Evolutionary conservation across 2,888 invertebrate species (phyloP).

Genomic region (Diarsia brunnea): DNA sequence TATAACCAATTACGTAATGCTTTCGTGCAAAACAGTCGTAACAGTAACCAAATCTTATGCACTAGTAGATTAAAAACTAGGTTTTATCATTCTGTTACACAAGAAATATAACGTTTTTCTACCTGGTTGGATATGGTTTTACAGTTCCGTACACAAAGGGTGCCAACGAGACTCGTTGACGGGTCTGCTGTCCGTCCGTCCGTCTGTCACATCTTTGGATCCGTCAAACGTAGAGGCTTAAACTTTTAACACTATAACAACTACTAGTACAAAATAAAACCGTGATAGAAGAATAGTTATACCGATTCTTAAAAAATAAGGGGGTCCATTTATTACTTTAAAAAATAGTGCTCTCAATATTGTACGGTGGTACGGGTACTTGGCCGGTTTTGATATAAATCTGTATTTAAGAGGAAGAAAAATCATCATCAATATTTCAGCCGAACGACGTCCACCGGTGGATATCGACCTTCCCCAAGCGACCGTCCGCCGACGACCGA

Average conservation of each 20-base stretch:
- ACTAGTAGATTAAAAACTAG: slow-evolving; percentile 27
- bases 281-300: background rate
- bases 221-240: background rate
- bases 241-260: background rate
- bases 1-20: slow-evolving; percentile 28
- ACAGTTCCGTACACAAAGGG: background rate
- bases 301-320: background rate
- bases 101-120: slow-evolving; percentile 17
- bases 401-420: background rate
- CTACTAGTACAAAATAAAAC: background rate
- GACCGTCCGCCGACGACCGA: too few relatives aligned
- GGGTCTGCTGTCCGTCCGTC: too few relatives aligned
- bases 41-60: slow-evolving; percentile 22
- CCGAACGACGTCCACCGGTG: too few relatives aligned
- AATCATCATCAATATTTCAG: too few relatives aligned
- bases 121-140: slow-evolving; percentile 1
- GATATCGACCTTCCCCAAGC: too few relatives aligned
- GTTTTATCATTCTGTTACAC: slow-evolving; percentile 10
- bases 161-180: background rate
- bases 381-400: background rate
- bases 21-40: slow-evolving; percentile 32
- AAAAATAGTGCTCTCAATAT: background rate
- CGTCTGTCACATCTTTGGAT: background rate
- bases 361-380: background rate
- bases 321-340: background rate